phyloP scores from a whole-genome alignment of 2,888 invertebrate species.

The Polydrusus cervinus region DNA sequence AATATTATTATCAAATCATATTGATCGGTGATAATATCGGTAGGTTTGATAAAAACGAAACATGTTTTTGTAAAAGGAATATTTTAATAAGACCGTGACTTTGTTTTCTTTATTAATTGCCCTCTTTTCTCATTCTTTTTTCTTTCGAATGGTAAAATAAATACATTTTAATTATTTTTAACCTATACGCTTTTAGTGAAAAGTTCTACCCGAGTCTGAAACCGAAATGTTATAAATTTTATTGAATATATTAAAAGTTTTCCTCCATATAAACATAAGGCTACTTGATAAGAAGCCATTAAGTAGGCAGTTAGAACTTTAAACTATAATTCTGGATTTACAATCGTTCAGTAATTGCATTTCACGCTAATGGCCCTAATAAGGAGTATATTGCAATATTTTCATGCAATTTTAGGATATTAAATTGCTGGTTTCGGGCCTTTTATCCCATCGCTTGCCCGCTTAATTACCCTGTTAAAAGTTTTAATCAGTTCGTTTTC shows the following conservation, averaged over 20 bases:
- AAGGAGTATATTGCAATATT: slow-evolving; percentile 41
- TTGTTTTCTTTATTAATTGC: too few species aligned
- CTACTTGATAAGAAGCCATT: slow-evolving; percentile 7
- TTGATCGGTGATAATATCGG: too few species aligned
- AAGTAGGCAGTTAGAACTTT: slow-evolving; percentile 37
- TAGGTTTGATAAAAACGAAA: too few species aligned
- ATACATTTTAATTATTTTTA: too few species aligned
- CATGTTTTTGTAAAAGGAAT: too few species aligned
- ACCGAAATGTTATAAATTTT: neutral
- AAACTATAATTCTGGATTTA: slow-evolving; percentile 38
- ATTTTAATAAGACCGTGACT: too few species aligned
- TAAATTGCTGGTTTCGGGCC: slow-evolving; percentile 31
- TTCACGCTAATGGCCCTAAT: slow-evolving; percentile 25
- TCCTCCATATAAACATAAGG: neutral
- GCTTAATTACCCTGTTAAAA: slow-evolving; percentile 40
- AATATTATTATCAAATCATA: too few species aligned
- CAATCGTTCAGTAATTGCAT: slow-evolving; percentile 29
- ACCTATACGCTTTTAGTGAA: too few species aligned
- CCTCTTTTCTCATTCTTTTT: too few species aligned
- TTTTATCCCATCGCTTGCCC: slow-evolving; percentile 16
- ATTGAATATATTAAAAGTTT: slow-evolving; percentile 3
- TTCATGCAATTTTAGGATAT: slow-evolving; percentile 40
- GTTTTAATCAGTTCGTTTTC: slow-evolving; percentile 35
- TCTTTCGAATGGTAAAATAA: too few species aligned
- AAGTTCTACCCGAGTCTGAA: neutral